phyloP scores from a whole-genome alignment of 2,113 vertebrate species.

The Misgurnus anguillicaudatus region DNA sequence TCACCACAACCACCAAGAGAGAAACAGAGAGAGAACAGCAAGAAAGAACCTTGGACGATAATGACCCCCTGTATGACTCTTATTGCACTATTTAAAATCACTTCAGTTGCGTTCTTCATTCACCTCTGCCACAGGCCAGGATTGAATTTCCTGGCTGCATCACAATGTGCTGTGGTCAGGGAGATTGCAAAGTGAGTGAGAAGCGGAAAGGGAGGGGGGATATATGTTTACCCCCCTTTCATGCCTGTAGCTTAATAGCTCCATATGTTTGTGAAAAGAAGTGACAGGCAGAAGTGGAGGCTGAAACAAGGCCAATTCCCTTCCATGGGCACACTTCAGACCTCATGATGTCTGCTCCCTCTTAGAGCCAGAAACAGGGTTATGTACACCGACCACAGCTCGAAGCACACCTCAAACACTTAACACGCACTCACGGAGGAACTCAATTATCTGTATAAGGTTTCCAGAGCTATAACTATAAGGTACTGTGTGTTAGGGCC shows the following conservation, averaged over 20 bases:
- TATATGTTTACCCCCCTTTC: conserved; percentile 73
- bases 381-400: conserved; percentile 35
- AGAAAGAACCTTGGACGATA: conserved; percentile 61
- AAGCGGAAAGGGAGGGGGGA: conserved; percentile 65
- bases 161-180: conserved; percentile 78
- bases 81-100: conserved; percentile 74
- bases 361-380: conserved; percentile 3
- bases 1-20: conserved; percentile 65
- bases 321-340: conserved; percentile 61
- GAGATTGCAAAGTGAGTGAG: conserved; percentile 72
- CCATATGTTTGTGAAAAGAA: conserved; percentile 80
- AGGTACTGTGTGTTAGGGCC: not conserved
- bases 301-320: conserved; percentile 73
- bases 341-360: conserved; percentile 18
- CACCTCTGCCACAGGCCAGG: conserved; percentile 70
- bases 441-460: conserved; percentile 32
- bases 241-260: conserved; percentile 76
- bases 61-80: conserved; percentile 62
- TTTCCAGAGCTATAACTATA: not conserved
- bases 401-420: conserved; percentile 34
- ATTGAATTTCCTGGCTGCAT: conserved; percentile 79
- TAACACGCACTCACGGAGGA: conserved; percentile 19
- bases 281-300: conserved; percentile 78
- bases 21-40: conserved; percentile 56
- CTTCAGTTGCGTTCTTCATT: conserved; percentile 76